Conservation (phyloP, 2,888 invertebrate genomes). For the Volucella inflata region DNA sequence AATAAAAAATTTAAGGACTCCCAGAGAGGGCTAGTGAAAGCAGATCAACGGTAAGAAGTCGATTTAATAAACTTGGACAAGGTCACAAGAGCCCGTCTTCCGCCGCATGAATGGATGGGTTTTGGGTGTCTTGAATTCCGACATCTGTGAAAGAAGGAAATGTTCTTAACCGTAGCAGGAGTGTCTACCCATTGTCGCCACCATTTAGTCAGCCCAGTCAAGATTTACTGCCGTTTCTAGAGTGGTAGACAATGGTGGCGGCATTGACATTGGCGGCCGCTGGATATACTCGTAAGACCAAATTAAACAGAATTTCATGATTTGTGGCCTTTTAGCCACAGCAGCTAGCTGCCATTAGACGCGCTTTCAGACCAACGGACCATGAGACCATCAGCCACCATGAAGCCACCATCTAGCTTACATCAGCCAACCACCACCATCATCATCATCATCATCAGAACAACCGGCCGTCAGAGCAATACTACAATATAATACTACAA, state of each 20-base stretch:
- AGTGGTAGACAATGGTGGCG: constrained; percentile 44
- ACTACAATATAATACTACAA: neutral
- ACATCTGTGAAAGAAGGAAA: constrained; percentile 42
- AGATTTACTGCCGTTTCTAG: constrained; percentile 35
- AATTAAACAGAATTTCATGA: constrained; percentile 63
- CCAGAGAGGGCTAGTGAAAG: neutral
- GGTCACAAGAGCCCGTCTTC: constrained; percentile 18
- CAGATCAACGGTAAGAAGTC: constrained; percentile 45
- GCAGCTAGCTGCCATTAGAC: constrained; percentile 41
- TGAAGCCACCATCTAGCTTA: too few relatives aligned
- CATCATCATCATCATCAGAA: constrained; percentile 16
- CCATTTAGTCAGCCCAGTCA: constrained; percentile 4
- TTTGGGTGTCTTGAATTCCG: neutral
- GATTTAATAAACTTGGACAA: constrained; percentile 63
- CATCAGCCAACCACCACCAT: neutral
- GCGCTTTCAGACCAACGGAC: neutral
- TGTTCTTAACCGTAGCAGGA: constrained; percentile 36
- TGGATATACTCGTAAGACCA: constrained; percentile 24
- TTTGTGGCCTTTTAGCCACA: constrained; percentile 50
- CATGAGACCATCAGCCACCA: neutral
- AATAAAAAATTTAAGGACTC: neutral
- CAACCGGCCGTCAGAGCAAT: constrained; percentile 6
- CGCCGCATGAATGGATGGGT: neutral
- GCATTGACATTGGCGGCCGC: constrained; percentile 59
- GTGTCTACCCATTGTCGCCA: constrained; percentile 11